A percentile compares a stretch with the other conserved stretches of the same genome.
Conservation (phyloP, 2,797 vertebrate genomes). For the Limnodromus scolopaceus region DNA sequence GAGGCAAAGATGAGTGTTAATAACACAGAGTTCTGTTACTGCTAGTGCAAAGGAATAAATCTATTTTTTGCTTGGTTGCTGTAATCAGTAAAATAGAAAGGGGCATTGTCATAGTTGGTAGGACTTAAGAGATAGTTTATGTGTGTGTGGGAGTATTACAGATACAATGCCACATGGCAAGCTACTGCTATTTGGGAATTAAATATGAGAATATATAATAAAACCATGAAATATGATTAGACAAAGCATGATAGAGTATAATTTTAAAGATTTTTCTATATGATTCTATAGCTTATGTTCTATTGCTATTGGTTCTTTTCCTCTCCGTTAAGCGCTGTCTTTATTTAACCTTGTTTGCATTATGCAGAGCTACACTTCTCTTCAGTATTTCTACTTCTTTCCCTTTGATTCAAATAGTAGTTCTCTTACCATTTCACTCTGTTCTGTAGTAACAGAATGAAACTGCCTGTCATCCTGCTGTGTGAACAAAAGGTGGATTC, state of each 20-base stretch:
- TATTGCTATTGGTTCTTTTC: background rate
- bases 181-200: background rate
- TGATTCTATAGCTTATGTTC: background rate
- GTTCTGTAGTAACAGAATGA: slow-evolving; percentile 49
- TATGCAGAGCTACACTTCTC: background rate
- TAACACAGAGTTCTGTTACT: background rate
- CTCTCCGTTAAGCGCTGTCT: background rate
- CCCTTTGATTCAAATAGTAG: slow-evolving; percentile 7
- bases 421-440: slow-evolving; percentile 32
- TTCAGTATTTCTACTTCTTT: slow-evolving; percentile 28
- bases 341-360: slow-evolving; percentile 3
- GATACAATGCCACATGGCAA: background rate
- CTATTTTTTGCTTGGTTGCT: background rate
- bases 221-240: background rate
- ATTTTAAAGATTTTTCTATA: background rate
- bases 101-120: background rate
- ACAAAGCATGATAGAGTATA: background rate
- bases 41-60: background rate
- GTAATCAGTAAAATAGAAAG: background rate
- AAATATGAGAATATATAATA: background rate
- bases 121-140: background rate
- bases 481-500: slow-evolving; percentile 41
- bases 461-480: slow-evolving; percentile 18
- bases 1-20: background rate
- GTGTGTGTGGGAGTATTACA: background rate